Evolutionary conservation across 2,113 vertebrate species (phyloP).

Genomic region (Pleuronectes platessa): DNA sequence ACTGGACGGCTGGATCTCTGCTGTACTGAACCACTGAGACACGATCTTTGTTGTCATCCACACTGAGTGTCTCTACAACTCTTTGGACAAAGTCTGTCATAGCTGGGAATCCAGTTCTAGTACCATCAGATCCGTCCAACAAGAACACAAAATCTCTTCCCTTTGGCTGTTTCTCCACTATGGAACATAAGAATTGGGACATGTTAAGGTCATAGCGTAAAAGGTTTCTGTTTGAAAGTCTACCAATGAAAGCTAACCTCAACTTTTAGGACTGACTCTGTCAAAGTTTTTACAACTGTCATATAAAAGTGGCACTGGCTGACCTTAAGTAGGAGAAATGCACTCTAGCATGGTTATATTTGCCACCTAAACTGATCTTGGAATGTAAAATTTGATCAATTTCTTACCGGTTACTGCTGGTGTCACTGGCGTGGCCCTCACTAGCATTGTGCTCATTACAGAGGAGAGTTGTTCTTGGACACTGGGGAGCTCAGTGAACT

Average conservation of each 20-base stretch:
- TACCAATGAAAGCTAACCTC: background rate
- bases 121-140: slow-evolving; percentile 67
- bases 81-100: slow-evolving; percentile 61
- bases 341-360: no score
- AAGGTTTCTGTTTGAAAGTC: background rate
- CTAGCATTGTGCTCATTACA: background rate
- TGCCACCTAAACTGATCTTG: background rate
- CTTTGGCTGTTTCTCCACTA: background rate
- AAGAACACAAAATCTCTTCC: slow-evolving; percentile 66
- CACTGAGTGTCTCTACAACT: slow-evolving; percentile 58
- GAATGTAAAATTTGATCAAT: background rate
- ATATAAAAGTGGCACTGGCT: background rate
- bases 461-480: slow-evolving; percentile 46
- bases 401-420: slow-evolving; percentile 32
- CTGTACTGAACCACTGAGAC: slow-evolving; percentile 65
- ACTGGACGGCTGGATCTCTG: slow-evolving; percentile 47
- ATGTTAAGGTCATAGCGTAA: no score
- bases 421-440: background rate
- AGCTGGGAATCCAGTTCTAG: slow-evolving; percentile 33
- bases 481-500: slow-evolving; percentile 55
- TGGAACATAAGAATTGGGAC: slow-evolving; percentile 1
- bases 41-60: slow-evolving; percentile 53
- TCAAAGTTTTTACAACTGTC: background rate
- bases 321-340: background rate
- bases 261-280: background rate